Conservation (phyloP, 2,113 vertebrate species). For the Sigmodon hispidus region DNA sequence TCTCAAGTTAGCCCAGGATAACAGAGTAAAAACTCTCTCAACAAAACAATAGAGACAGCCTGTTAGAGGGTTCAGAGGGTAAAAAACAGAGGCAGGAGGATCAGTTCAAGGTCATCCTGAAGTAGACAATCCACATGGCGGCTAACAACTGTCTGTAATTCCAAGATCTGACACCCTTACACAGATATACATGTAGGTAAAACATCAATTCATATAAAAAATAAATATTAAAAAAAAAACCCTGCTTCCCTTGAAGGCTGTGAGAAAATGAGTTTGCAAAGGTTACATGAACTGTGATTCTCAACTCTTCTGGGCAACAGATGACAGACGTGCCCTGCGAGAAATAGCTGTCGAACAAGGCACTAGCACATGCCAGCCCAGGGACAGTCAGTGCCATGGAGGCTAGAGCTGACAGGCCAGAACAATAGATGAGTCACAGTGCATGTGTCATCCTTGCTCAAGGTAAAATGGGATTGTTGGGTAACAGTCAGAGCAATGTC, state of each 20-base stretch:
- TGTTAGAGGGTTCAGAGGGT: neutral
- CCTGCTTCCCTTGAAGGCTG: neutral
- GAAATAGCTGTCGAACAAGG: neutral
- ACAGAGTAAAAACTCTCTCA: neutral
- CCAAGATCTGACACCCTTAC: too few species aligned
- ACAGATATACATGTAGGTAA: too few species aligned
- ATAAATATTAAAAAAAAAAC: neutral
- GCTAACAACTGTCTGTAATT: too few species aligned
- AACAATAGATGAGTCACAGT: constrained; percentile 61
- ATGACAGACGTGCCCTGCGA: neutral
- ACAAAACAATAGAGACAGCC: neutral
- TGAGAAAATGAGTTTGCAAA: neutral
- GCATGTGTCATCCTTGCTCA: constrained; percentile 64
- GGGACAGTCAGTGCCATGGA: constrained; percentile 19
- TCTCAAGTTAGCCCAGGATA: neutral
- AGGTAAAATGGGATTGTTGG: constrained; percentile 52
- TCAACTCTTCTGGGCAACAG: neutral
- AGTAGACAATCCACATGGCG: too few species aligned
- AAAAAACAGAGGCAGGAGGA: neutral
- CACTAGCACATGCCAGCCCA: neutral
- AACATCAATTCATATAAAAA: too few species aligned
- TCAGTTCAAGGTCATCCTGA: neutral
- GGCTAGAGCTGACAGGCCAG: constrained; percentile 12
- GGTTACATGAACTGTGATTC: neutral
- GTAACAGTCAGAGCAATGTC: constrained; percentile 59